These are phyloP conservation scores for Myiagra hebetior DNA, from an alignment of 2,113 vertebrate species.

Conservation along the genomic window DNA sequence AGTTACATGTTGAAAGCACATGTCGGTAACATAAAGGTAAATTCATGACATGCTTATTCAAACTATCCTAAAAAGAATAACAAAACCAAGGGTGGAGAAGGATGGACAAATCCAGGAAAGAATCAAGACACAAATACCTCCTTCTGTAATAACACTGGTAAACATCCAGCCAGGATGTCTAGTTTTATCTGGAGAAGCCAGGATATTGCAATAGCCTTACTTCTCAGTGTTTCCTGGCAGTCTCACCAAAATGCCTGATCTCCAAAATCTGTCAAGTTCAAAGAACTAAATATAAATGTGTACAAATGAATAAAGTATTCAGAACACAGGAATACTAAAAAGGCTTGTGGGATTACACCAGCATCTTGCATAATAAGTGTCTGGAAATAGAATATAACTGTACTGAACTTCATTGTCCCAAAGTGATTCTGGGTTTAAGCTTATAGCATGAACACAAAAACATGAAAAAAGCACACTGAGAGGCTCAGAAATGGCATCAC, in stretches of 20 bases:
- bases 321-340: neutral
- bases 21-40: neutral
- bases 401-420: neutral
- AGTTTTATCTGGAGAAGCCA: neutral
- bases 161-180: conserved; percentile 27
- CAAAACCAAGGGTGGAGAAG: neutral
- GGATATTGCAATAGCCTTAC: neutral
- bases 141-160: neutral
- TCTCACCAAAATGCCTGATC: neutral
- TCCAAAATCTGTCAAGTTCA: neutral
- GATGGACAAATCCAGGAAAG: conserved; percentile 10
- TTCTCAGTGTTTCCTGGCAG: neutral
- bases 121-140: neutral
- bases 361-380: neutral
- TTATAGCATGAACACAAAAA: neutral
- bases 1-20: neutral
- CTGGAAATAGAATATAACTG: neutral
- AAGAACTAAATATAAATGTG: neutral
- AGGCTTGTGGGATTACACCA: neutral
- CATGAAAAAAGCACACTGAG: neutral
- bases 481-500: neutral
- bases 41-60: neutral
- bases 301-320: neutral
- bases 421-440: neutral
- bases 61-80: neutral